These are phyloP conservation scores for Jacana jacana DNA, from an alignment of 2,113 vertebrate genomes.

Conservation along the genomic window DNA sequence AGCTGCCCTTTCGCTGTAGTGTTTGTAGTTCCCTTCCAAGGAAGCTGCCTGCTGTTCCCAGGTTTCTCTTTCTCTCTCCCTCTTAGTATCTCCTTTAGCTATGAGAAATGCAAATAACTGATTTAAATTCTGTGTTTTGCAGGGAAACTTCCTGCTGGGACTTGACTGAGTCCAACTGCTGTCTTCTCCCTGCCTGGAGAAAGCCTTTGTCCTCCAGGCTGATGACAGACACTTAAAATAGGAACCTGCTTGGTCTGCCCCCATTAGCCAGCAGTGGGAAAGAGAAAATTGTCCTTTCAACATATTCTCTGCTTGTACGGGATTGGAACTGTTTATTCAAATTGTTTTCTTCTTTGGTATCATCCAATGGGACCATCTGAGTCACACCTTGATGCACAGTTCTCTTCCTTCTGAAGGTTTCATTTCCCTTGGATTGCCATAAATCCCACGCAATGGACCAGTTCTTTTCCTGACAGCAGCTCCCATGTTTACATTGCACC, in stretches of 20 bases:
- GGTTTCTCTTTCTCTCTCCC: not conserved
- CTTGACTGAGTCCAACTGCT: not conserved
- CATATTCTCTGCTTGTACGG: not conserved
- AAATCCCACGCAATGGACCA: not conserved
- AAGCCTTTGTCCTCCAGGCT: not conserved
- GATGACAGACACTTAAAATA: not conserved
- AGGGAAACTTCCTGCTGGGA: not conserved
- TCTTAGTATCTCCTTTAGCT: not conserved
- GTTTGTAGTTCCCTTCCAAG: not conserved
- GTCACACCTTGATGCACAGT: not conserved
- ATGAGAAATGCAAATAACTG: not conserved
- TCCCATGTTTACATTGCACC: not conserved
- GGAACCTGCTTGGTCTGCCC: not conserved
- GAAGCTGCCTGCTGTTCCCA: slow-evolving; percentile 14
- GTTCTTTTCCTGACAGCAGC: not conserved
- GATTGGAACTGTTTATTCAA: not conserved
- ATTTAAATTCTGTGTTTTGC: slow-evolving; percentile 3
- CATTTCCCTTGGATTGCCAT: not conserved
- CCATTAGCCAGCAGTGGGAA: not conserved
- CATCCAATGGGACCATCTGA: not conserved
- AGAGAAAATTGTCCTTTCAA: not conserved
- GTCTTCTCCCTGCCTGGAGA: not conserved
- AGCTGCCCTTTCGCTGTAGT: not conserved
- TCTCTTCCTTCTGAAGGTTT: not conserved
- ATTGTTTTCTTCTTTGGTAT: not conserved